These are phyloP conservation scores for Propithecus deckenii DNA, from an alignment of 2,797 vertebrate genomes.

Conservation along the genomic window DNA sequence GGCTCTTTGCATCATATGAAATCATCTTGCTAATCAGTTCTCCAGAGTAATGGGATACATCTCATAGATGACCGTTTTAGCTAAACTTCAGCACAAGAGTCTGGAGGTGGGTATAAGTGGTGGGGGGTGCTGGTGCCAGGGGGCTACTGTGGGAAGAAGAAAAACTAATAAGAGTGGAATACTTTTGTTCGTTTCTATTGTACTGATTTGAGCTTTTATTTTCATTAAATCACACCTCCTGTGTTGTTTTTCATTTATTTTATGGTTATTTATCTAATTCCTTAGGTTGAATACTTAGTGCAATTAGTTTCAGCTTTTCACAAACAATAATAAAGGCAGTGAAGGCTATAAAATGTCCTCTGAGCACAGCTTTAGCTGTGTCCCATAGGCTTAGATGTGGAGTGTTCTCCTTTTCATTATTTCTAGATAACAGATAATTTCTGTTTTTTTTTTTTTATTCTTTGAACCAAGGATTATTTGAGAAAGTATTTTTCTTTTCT, in stretches of 20 bases:
- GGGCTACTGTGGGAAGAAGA: not conserved
- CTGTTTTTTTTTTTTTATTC: not conserved
- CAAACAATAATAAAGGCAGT: not conserved
- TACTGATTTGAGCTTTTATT: conserved; percentile 15
- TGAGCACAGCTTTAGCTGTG: conserved; percentile 38
- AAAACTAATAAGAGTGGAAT: not conserved
- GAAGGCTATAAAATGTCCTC: conserved; percentile 50
- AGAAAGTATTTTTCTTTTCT: not conserved
- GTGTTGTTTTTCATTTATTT: conserved; percentile 50
- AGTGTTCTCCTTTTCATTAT: not conserved
- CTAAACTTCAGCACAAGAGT: not conserved
- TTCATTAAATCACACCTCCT: conserved; percentile 26
- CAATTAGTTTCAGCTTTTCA: conserved; percentile 33
- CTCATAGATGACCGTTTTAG: not conserved
- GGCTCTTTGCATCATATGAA: not conserved
- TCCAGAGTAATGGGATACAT: not conserved
- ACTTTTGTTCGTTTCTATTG: not conserved
- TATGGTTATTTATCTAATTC: conserved; percentile 25
- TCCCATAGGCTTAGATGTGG: not conserved
- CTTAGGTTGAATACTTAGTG: not conserved
- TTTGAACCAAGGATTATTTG: not conserved
- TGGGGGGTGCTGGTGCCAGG: rapidly evolving
- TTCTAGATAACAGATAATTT: not conserved
- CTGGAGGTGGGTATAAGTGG: not conserved
- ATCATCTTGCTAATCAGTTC: not conserved